phyloP scores from a whole-genome alignment of 1,140 invertebrate genomes.

The Psilanteris sp. region DNA sequence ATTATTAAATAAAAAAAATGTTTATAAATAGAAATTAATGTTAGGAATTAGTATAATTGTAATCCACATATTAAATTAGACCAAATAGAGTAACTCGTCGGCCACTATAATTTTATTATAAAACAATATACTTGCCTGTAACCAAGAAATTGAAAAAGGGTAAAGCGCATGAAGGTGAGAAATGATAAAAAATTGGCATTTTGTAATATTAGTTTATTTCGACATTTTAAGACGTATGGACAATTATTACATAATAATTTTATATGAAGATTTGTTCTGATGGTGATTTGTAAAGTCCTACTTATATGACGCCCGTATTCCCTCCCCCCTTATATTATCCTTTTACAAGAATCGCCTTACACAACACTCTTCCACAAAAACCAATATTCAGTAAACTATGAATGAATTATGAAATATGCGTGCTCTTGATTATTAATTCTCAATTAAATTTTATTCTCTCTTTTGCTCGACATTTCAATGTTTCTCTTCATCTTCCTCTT shows the following conservation, averaged over 20 bases:
- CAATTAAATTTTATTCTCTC: constrained; percentile 71
- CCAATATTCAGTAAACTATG: constrained; percentile 73
- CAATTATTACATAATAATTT: constrained; percentile 80
- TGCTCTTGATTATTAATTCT: constrained; percentile 72
- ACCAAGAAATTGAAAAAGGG: no score
- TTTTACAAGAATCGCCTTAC: constrained; percentile 68
- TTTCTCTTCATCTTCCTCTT: neutral
- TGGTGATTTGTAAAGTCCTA: constrained; percentile 74
- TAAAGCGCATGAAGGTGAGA: no score
- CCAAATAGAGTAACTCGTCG: no score
- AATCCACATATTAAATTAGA: no score
- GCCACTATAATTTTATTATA: no score
- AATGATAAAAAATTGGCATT: neutral
- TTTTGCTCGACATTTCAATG: constrained; percentile 10
- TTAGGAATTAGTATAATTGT: no score
- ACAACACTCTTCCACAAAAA: constrained; percentile 70
- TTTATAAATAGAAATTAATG: no score
- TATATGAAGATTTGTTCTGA: constrained; percentile 77
- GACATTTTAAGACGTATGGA: constrained; percentile 80
- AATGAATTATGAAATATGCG: constrained; percentile 77
- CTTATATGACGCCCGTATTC: constrained; percentile 58
- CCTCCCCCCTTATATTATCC: constrained; percentile 57
- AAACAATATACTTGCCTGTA: no score
- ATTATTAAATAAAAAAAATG: no score
- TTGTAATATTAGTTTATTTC: constrained; percentile 78